These are phyloP conservation scores for Melanotaenia parkinsoni DNA, from an alignment of 2,797 vertebrate species.

Conservation along the genomic window DNA sequence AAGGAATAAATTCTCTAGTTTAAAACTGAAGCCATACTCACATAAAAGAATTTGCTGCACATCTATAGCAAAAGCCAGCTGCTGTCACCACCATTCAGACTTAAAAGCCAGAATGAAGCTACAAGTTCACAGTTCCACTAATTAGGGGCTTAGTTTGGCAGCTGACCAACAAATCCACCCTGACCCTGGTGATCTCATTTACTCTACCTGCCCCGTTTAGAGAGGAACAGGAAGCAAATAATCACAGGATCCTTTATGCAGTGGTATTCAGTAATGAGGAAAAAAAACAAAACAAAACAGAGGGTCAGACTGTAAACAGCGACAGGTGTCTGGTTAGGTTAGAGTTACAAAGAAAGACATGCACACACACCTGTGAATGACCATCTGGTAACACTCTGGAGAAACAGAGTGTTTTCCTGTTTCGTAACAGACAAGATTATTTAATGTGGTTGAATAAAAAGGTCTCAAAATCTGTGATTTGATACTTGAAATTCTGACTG, in stretches of 20 bases:
- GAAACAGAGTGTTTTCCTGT: slow-evolving; percentile 55
- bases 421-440: slow-evolving; percentile 39
- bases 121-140: slow-evolving; percentile 37
- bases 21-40: not conserved
- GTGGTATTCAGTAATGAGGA: slow-evolving; percentile 80
- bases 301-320: slow-evolving; percentile 66
- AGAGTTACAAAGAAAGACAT: slow-evolving; percentile 41
- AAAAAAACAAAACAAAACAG: slow-evolving; percentile 62
- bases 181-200: slow-evolving; percentile 69
- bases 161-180: slow-evolving; percentile 42
- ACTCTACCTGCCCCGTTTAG: slow-evolving; percentile 56
- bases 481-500: slow-evolving; percentile 6
- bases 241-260: slow-evolving; percentile 59
- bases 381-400: slow-evolving; percentile 66
- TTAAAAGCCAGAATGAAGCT: slow-evolving; percentile 17
- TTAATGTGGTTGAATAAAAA: slow-evolving; percentile 16
- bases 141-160: slow-evolving; percentile 47
- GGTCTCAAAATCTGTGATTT: slow-evolving; percentile 27
- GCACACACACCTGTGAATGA: slow-evolving; percentile 37
- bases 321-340: slow-evolving; percentile 74
- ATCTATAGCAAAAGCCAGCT: slow-evolving; percentile 1
- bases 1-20: not conserved
- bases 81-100: slow-evolving; percentile 1
- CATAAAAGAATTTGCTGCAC: not conserved
- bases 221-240: slow-evolving; percentile 71